Evolutionary conservation across 2,113 vertebrate genomes (phyloP).

Genomic region (Fukomys damarensis): DNA sequence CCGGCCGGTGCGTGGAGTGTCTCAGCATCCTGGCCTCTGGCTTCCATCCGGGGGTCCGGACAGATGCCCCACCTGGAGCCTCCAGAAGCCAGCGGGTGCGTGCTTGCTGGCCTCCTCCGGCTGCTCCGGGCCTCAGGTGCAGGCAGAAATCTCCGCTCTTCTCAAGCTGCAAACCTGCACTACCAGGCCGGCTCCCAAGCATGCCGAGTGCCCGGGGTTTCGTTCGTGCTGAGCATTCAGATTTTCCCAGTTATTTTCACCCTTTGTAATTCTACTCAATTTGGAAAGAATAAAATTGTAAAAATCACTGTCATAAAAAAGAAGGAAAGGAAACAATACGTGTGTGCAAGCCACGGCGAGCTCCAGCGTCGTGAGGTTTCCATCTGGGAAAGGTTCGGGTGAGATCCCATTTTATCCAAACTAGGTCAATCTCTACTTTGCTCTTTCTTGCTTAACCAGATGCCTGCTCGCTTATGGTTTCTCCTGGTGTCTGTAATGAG

Average conservation of each 20-base stretch:
- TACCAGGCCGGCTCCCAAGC: fast-evolving
- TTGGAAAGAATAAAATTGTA: not conserved
- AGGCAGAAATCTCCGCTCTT: fast-evolving
- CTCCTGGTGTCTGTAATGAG: not conserved
- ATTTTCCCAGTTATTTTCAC: not conserved
- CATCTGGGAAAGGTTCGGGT: not conserved
- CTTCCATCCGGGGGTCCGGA: not conserved
- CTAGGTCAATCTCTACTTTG: conserved; percentile 36
- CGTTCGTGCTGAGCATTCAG: not conserved
- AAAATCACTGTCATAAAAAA: not conserved
- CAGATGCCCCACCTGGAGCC: not conserved
- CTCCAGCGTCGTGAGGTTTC: not conserved
- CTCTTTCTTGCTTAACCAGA: not conserved
- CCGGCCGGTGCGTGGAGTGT: not conserved
- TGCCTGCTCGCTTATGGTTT: not conserved
- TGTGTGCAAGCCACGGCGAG: not conserved
- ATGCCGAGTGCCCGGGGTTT: fast-evolving
- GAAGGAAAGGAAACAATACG: not conserved
- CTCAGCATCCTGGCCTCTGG: fast-evolving
- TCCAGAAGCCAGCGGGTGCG: fast-evolving
- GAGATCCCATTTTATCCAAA: conserved; percentile 43
- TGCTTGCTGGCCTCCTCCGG: too few relatives aligned
- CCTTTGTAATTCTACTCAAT: not conserved
- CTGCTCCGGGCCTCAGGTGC: fast-evolving
- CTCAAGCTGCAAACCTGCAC: fast-evolving